phyloP scores from a whole-genome alignment of 2,888 invertebrate genomes.

The Dugesia japonica region DNA sequence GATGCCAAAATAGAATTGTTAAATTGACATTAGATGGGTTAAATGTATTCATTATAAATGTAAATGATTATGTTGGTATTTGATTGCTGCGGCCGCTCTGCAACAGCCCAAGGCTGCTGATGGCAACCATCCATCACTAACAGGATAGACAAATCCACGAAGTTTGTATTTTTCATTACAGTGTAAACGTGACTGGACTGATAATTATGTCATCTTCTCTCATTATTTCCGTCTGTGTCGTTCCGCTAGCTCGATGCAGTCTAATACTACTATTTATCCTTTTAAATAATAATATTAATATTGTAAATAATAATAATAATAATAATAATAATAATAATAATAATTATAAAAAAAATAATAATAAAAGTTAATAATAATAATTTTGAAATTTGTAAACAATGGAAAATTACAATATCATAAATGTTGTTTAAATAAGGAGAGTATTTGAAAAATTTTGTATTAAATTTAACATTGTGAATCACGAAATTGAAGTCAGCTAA shows the following conservation, averaged over 20 bases:
- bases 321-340: too few relatives aligned
- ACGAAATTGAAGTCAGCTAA: too few relatives aligned
- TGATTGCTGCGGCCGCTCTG: neutral
- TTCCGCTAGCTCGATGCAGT: neutral
- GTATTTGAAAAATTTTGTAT: too few relatives aligned
- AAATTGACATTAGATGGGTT: neutral
- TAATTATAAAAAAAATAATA: too few relatives aligned
- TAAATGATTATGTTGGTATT: neutral
- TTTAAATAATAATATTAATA: neutral
- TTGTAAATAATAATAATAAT: too few relatives aligned
- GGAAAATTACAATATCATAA: too few relatives aligned
- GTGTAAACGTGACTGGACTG: neutral
- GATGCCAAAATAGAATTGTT: neutral
- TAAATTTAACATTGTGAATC: too few relatives aligned
- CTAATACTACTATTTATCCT: neutral
- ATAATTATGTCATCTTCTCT: neutral
- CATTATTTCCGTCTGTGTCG: neutral
- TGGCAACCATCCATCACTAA: neutral
- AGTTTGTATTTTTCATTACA: neutral
- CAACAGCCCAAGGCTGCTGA: neutral
- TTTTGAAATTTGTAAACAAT: too few relatives aligned
- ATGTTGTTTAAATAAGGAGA: too few relatives aligned
- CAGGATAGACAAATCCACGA: neutral
- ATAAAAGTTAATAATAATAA: too few relatives aligned
- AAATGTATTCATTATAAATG: neutral